Conservation (phyloP, 30 jellyfish, hydroid and myxozoan species). For the Pelagia noctiluca region DNA sequence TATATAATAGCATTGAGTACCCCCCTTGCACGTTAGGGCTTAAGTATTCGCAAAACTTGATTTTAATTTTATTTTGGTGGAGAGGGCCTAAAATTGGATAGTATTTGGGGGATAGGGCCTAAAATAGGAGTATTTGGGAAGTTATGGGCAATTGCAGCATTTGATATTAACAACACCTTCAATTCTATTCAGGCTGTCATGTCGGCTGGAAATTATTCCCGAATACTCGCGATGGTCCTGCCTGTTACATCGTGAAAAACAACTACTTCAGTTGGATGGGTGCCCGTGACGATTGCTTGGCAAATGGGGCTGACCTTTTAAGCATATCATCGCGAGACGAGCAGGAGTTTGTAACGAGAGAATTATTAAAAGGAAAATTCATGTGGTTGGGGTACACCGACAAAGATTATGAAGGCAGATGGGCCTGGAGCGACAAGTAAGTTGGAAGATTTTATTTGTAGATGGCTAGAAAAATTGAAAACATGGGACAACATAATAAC, state of each 20-base stretch:
- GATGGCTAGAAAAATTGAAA: too few species aligned
- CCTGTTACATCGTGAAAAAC: constrained; percentile 79
- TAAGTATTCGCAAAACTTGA: too few species aligned
- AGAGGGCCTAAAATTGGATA: too few species aligned
- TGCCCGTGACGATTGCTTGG: constrained; percentile 90
- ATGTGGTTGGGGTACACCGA: constrained; percentile 99
- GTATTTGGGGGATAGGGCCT: too few species aligned
- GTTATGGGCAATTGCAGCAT: too few species aligned
- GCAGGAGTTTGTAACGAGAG: constrained; percentile 88
- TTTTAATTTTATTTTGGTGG: too few species aligned
- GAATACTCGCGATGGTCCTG: constrained; percentile 81
- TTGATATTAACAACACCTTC: background rate
- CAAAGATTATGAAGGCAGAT: constrained; percentile 87
- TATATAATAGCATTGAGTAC: too few species aligned
- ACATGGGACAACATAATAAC: too few species aligned
- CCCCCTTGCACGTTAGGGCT: too few species aligned
- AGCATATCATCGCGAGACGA: constrained; percentile 86
- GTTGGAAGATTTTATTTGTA: too few species aligned
- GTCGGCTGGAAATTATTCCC: constrained; percentile 80
- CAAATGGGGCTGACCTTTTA: constrained; percentile 89
- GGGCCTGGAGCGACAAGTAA: constrained; percentile 99
- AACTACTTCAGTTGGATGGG: constrained; percentile 95
- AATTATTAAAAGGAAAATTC: constrained; percentile 74
- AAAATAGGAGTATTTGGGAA: too few species aligned
- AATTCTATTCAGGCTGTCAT: constrained; percentile 68